phyloP scores from a whole-genome alignment of 1,140 invertebrate genomes.

The Globodera rostochiensis region DNA sequence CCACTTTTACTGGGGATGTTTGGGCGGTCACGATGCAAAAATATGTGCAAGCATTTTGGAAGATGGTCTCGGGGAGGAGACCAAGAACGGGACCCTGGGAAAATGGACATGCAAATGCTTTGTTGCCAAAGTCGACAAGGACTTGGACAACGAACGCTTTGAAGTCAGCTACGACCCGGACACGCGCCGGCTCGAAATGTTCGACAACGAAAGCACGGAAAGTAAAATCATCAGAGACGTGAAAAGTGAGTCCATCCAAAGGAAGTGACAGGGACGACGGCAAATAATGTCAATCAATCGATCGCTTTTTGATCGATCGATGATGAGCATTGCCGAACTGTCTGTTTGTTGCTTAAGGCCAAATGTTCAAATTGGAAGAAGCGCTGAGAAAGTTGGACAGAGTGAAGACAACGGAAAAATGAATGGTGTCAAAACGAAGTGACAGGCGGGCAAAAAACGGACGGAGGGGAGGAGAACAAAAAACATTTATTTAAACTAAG shows the following conservation, averaged over 20 bases:
- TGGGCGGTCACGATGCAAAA: too few relatives aligned
- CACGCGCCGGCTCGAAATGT: constrained; percentile 87
- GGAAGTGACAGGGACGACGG: too few relatives aligned
- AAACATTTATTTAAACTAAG: not conserved
- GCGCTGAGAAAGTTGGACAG: constrained; percentile 40
- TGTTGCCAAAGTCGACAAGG: too few relatives aligned
- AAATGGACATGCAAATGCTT: too few relatives aligned
- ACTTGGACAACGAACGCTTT: constrained; percentile 86
- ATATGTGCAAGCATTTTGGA: too few relatives aligned
- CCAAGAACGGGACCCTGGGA: too few relatives aligned
- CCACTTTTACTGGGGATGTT: too few relatives aligned
- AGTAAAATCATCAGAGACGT: constrained; percentile 59
- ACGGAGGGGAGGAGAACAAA: too few relatives aligned
- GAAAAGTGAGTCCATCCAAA: constrained; percentile 49
- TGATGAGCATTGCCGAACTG: not conserved
- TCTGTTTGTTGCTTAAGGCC: constrained; percentile 17
- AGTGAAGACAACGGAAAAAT: not conserved
- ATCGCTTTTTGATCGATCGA: too few relatives aligned
- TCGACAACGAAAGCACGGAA: constrained; percentile 67
- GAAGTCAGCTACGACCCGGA: constrained; percentile 93
- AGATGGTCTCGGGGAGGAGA: too few relatives aligned
- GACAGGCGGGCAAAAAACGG: too few relatives aligned
- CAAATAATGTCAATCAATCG: not conserved
- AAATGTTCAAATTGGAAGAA: constrained; percentile 45
- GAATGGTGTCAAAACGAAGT: not conserved